These are phyloP conservation scores for Empidonax traillii DNA, from an alignment of 2,113 vertebrate species.

Conservation along the genomic window DNA sequence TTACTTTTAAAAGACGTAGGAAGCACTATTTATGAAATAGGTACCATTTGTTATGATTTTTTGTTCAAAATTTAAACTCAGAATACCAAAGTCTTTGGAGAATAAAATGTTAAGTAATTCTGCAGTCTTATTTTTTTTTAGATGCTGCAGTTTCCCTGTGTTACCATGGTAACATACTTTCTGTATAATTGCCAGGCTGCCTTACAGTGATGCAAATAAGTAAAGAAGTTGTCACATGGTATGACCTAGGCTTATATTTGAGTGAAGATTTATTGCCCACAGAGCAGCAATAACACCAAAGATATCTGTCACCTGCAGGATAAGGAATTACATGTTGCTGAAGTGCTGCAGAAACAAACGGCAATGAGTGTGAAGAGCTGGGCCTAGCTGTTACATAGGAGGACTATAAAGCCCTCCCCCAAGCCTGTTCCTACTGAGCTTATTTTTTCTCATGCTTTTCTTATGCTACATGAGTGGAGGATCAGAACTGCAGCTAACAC, in stretches of 20 bases:
- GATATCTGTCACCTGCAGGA: conserved; percentile 5
- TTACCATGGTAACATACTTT: conserved; percentile 38
- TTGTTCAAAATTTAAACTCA: conserved; percentile 7
- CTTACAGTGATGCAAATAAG: conserved; percentile 52
- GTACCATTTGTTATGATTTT: conserved; percentile 30
- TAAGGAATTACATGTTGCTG: neutral
- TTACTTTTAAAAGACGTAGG: conserved; percentile 34
- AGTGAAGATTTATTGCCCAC: conserved; percentile 12
- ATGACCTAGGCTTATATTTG: conserved; percentile 33
- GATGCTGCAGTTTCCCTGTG: conserved; percentile 43
- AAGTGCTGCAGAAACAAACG: neutral
- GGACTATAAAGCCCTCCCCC: neutral
- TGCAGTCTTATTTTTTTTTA: conserved; percentile 29
- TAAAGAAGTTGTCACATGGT: conserved; percentile 33
- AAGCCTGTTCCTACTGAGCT: neutral
- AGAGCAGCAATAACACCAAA: neutral
- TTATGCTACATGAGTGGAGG: neutral
- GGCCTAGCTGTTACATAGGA: neutral
- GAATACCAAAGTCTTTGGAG: neutral
- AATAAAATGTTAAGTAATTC: conserved; percentile 57
- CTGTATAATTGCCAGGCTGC: conserved; percentile 53
- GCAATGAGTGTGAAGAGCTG: neutral
- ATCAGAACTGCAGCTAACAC: neutral
- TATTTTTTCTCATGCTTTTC: neutral
- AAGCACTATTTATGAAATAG: conserved; percentile 55